phyloP scores from a whole-genome alignment of 2,888 invertebrate species.

The Dinocampus coccinellae region DNA sequence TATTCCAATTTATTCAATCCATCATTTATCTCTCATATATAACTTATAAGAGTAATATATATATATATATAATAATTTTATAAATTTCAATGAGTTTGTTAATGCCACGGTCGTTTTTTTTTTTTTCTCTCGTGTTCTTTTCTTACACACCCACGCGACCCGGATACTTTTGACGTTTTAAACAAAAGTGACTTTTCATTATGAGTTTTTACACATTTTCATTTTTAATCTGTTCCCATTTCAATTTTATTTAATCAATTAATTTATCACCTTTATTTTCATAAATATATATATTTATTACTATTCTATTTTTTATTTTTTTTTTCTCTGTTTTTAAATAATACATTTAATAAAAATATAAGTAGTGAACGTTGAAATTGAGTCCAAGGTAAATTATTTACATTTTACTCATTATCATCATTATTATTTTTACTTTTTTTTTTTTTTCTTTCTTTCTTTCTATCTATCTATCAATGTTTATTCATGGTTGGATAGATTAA shows the following conservation, averaged over 20 bases:
- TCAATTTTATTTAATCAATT: neutral
- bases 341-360: conserved; percentile 11
- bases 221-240: conserved; percentile 6
- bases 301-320: neutral
- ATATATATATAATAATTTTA: too few species aligned
- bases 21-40: neutral
- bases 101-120: neutral
- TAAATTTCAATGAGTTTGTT: neutral
- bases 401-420: neutral
- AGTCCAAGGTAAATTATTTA: neutral
- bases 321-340: neutral
- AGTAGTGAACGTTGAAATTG: neutral
- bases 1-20: neutral
- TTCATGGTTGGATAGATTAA: neutral
- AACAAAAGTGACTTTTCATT: conserved; percentile 41
- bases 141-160: conserved; percentile 46
- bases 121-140: neutral
- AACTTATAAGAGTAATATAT: too few species aligned
- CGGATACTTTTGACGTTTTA: conserved; percentile 56
- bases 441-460: neutral
- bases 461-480: neutral
- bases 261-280: conserved; percentile 5
- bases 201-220: neutral
- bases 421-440: too few species aligned
- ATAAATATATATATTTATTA: neutral